These are phyloP conservation scores for Sebastes minor DNA, from an alignment of 2,797 vertebrate genomes.

Conservation along the genomic window DNA sequence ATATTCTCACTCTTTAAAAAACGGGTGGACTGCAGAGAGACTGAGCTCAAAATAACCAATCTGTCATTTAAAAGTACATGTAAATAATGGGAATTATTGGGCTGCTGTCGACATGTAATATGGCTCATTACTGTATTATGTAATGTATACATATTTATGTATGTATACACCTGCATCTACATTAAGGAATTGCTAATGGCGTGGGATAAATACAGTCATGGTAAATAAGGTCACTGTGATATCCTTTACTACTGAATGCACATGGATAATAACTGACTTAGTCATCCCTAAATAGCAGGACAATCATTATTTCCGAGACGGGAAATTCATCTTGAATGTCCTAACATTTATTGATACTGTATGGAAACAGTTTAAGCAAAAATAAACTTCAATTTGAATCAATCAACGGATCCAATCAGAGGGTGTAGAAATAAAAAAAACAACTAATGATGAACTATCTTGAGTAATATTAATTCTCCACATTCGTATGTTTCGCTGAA, in stretches of 20 bases:
- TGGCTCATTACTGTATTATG: neutral
- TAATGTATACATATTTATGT: neutral
- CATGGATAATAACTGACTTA: slow-evolving; percentile 24
- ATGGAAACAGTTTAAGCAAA: slow-evolving; percentile 32
- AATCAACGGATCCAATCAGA: slow-evolving; percentile 24
- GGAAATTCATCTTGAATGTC: slow-evolving; percentile 32
- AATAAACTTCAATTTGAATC: slow-evolving; percentile 37
- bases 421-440: neutral
- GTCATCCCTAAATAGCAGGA: slow-evolving; percentile 27
- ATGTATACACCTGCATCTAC: neutral
- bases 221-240: slow-evolving; percentile 25
- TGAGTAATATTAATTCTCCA: neutral
- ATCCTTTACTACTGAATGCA: slow-evolving; percentile 13
- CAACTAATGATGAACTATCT: neutral
- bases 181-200: neutral
- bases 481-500: slow-evolving; percentile 18
- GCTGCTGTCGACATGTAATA: neutral
- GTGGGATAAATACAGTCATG: slow-evolving; percentile 4
- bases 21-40: neutral
- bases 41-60: slow-evolving; percentile 14
- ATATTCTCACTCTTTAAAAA: slow-evolving; percentile 60
- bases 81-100: neutral
- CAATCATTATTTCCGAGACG: slow-evolving; percentile 36
- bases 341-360: slow-evolving; percentile 54
- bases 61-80: slow-evolving; percentile 13